Evolutionary conservation across 1,140 invertebrate species (phyloP).

Genomic region (Drosophila kepulauana): DNA sequence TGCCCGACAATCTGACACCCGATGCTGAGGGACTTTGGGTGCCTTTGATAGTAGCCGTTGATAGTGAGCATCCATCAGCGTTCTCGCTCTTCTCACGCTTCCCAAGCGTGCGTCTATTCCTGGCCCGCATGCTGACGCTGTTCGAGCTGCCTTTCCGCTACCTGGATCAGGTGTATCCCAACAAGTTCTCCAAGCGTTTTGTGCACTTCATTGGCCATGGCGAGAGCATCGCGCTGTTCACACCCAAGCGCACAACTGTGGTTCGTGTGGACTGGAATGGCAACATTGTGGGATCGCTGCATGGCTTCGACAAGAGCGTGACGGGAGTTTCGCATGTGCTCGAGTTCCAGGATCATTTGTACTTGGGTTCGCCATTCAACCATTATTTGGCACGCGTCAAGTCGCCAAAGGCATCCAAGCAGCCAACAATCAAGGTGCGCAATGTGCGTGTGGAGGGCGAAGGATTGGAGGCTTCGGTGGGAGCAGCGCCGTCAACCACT

Average conservation of each 20-base stretch:
- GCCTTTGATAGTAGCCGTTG: conserved; percentile 86
- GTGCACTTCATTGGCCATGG: conserved; percentile 86
- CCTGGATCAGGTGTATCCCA: conserved; percentile 86
- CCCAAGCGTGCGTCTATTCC: conserved; percentile 87
- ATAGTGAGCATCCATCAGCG: conserved; percentile 86
- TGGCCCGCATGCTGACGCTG: conserved; percentile 86
- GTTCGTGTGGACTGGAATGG: conserved; percentile 88
- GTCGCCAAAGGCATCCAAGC: conserved; percentile 86
- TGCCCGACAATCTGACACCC: conserved; percentile 90
- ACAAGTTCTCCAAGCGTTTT: conserved; percentile 70
- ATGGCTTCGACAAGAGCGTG: conserved; percentile 85
- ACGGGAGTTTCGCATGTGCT: conserved; percentile 87
- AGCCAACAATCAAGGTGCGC: conserved; percentile 81
- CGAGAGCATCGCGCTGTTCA: conserved; percentile 65
- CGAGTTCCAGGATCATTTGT: conserved; percentile 86
- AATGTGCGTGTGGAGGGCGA: conserved; percentile 80
- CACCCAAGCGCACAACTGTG: conserved; percentile 85
- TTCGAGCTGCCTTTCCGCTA: conserved; percentile 87
- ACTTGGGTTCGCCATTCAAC: conserved; percentile 89
- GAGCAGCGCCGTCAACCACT: conserved; percentile 53
- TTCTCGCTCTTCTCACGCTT: conserved; percentile 86
- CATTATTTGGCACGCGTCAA: conserved; percentile 88
- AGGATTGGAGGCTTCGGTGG: conserved; percentile 68
- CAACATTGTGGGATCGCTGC: conserved; percentile 88
- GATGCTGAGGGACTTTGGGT: conserved; percentile 90